Evolutionary conservation across 2,888 invertebrate species (phyloP).

Genomic region (Venusia cambrica): DNA sequence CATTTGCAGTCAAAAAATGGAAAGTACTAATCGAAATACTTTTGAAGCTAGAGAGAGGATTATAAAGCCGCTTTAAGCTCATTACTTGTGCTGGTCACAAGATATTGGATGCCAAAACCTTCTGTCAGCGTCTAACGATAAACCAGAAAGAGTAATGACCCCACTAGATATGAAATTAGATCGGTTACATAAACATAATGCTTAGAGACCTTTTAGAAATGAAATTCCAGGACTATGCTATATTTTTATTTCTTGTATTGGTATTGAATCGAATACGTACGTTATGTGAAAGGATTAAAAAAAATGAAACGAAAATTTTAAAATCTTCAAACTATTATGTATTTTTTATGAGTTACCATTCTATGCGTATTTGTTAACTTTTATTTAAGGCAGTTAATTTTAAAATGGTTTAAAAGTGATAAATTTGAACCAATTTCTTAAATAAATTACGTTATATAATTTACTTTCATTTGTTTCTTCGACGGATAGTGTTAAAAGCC

Average conservation of each 20-base stretch:
- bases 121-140: conserved; percentile 63
- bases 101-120: conserved; percentile 67
- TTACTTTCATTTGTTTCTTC: conserved; percentile 20
- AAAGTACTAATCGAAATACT: too few relatives aligned
- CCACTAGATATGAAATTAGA: conserved; percentile 44
- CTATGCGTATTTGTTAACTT: too few relatives aligned
- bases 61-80: too few relatives aligned
- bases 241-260: too few relatives aligned
- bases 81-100: conserved; percentile 27
- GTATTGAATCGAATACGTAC: too few relatives aligned
- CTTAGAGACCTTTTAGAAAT: conserved; percentile 7
- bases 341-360: too few relatives aligned
- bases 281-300: not conserved
- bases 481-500: conserved; percentile 19
- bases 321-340: too few relatives aligned
- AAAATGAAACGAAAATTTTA: too few relatives aligned
- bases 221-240: conserved; percentile 10
- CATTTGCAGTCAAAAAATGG: too few relatives aligned
- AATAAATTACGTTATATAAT: conserved; percentile 20
- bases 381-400: too few relatives aligned
- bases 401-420: conserved; percentile 21
- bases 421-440: conserved; percentile 22
- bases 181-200: conserved; percentile 32
- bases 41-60: too few relatives aligned
- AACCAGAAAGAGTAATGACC: conserved; percentile 57